phyloP scores from a whole-genome alignment of 2,797 vertebrate species.

The Helicolenus hilgendorfi region DNA sequence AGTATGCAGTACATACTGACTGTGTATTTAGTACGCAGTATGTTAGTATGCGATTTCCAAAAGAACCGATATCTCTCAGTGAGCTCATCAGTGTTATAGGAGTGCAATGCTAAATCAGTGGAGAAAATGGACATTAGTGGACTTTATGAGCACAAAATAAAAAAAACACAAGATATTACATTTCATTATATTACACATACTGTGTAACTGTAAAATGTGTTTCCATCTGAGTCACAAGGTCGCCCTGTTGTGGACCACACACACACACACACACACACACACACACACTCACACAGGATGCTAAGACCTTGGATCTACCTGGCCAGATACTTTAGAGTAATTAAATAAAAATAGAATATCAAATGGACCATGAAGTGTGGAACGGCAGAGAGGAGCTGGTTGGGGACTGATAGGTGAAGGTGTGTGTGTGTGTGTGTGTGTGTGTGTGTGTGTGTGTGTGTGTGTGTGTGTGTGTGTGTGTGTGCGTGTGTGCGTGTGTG shows the following conservation, averaged over 20 bases:
- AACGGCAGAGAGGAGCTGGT: slow-evolving; percentile 32
- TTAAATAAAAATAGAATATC: slow-evolving; percentile 73
- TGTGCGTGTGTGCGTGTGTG: background rate
- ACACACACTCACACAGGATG: background rate
- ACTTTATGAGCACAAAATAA: background rate
- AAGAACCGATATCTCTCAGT: no score
- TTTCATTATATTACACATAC: no score
- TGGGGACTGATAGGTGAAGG: background rate
- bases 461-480: background rate
- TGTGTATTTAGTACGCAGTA: background rate
- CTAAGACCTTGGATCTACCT: slow-evolving; percentile 43
- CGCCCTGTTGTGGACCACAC: background rate
- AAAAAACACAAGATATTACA: background rate
- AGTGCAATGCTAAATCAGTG: background rate
- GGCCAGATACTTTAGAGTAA: slow-evolving; percentile 59
- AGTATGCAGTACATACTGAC: background rate
- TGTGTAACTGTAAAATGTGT: background rate
- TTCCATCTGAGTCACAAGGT: slow-evolving; percentile 1
- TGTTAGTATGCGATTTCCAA: accelerated
- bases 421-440: background rate
- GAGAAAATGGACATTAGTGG: background rate
- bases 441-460: background rate
- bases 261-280: background rate
- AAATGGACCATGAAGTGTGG: slow-evolving; percentile 70
- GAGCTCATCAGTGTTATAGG: background rate